A percentile compares a stretch with the other conserved stretches of the same genome.
Evolutionary conservation across 2,888 invertebrate genomes (phyloP).

Genomic region (Leucophenga maculata): DNA sequence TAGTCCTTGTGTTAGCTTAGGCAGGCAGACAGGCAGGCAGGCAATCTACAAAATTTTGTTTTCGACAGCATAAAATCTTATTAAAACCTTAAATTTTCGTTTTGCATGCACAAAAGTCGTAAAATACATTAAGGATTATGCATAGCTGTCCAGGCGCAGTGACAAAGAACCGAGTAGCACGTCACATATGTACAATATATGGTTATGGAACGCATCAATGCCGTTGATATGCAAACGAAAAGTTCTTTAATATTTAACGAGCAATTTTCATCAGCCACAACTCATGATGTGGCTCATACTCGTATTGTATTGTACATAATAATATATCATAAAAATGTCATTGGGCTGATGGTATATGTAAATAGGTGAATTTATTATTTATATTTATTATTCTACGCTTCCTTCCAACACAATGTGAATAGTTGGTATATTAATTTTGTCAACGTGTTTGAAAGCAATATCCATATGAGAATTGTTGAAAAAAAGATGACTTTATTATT

Average conservation of each 20-base stretch:
- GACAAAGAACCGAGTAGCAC: background rate
- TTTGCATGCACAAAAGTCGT: slow-evolving; percentile 7
- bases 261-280: slow-evolving; percentile 5
- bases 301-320: too few species aligned
- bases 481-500: too few species aligned
- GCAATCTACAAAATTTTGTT: slow-evolving; percentile 38
- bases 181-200: background rate
- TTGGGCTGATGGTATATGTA: too few species aligned
- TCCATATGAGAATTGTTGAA: too few species aligned
- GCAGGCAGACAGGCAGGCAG: too few species aligned
- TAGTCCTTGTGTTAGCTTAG: slow-evolving; percentile 35
- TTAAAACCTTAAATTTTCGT: background rate
- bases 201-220: background rate
- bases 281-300: background rate
- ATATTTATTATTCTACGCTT: too few species aligned
- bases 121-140: background rate
- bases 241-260: background rate
- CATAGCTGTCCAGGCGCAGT: background rate
- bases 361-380: too few species aligned
- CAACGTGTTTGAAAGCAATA: too few species aligned
- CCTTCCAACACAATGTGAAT: too few species aligned
- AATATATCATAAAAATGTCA: too few species aligned
- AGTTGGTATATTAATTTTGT: too few species aligned
- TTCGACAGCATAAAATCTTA: slow-evolving; percentile 32
- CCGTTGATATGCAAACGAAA: background rate